These are phyloP conservation scores for Euzophera pinguis DNA, from an alignment of 2,888 invertebrate species.

Conservation along the genomic window DNA sequence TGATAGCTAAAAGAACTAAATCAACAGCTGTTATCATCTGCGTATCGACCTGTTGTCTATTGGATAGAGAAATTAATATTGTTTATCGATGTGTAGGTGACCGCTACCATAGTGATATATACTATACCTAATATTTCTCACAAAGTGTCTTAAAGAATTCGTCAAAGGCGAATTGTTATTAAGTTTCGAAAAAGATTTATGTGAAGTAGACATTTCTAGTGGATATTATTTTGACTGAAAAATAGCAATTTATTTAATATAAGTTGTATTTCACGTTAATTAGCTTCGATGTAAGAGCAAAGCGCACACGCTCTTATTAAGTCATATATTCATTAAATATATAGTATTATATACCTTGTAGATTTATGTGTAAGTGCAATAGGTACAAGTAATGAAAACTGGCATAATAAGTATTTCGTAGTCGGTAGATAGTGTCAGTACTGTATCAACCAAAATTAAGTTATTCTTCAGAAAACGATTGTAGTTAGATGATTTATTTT, in stretches of 20 bases:
- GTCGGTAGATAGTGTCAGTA: conserved; percentile 31
- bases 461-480: conserved; percentile 24
- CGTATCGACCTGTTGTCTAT: not conserved
- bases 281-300: conserved; percentile 35
- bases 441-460: conserved; percentile 26
- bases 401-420: conserved; percentile 41
- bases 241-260: conserved; percentile 9
- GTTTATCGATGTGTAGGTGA: conserved; percentile 2
- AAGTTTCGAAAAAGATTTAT: conserved; percentile 6
- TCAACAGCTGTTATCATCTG: not conserved
- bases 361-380: conserved; percentile 48
- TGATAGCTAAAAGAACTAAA: too few species aligned
- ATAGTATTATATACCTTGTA: conserved; percentile 39
- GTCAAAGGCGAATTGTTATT: conserved; percentile 11
- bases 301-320: conserved; percentile 58
- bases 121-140: not conserved
- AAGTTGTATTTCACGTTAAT: conserved; percentile 1
- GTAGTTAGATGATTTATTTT: conserved; percentile 26
- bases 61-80: not conserved
- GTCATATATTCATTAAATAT: conserved; percentile 45
- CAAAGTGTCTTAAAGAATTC: conserved; percentile 12
- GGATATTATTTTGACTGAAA: conserved; percentile 5
- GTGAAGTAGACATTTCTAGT: conserved; percentile 3
- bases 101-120: conserved; percentile 1
- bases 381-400: conserved; percentile 62